phyloP scores from a whole-genome alignment of 1,140 invertebrate species.

The Anastrepha obliqua region DNA sequence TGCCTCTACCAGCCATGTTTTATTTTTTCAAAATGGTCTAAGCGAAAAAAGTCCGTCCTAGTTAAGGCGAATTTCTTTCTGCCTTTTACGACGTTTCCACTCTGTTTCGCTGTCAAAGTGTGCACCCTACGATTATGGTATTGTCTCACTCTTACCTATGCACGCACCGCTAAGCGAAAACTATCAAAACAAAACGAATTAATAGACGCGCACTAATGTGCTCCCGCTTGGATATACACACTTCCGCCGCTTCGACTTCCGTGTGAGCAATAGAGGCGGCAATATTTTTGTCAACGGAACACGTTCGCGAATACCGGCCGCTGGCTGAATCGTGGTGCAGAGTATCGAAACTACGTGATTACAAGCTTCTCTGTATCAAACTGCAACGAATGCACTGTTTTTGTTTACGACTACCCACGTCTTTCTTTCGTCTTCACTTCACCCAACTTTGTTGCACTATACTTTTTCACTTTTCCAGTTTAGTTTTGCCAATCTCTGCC shows the following conservation, averaged over 20 bases:
- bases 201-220: not conserved
- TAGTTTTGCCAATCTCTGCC: constrained; percentile 9
- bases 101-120: constrained; percentile 2
- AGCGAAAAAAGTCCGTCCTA: constrained; percentile 54
- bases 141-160: constrained; percentile 22
- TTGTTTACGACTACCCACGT: not conserved
- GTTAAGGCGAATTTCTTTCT: constrained; percentile 42
- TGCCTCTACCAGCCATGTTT: constrained; percentile 75
- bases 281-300: constrained; percentile 32
- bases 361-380: not conserved
- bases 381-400: constrained; percentile 2
- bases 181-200: constrained; percentile 41
- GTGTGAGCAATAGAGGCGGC: not conserved
- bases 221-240: not conserved
- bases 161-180: not conserved
- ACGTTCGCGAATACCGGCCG: constrained; percentile 38
- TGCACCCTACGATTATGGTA: not conserved
- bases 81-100: constrained; percentile 22
- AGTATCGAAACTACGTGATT: constrained; percentile 3
- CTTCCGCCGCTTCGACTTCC: not conserved
- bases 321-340: not conserved
- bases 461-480: not conserved
- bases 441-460: constrained; percentile 3
- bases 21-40: constrained; percentile 73
- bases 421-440: not conserved